A percentile compares a stretch with the other conserved stretches of the same genome.
These are phyloP conservation scores for Leptobrachium leishanense DNA, from an alignment of 2,113 vertebrate genomes.

Conservation along the genomic window DNA sequence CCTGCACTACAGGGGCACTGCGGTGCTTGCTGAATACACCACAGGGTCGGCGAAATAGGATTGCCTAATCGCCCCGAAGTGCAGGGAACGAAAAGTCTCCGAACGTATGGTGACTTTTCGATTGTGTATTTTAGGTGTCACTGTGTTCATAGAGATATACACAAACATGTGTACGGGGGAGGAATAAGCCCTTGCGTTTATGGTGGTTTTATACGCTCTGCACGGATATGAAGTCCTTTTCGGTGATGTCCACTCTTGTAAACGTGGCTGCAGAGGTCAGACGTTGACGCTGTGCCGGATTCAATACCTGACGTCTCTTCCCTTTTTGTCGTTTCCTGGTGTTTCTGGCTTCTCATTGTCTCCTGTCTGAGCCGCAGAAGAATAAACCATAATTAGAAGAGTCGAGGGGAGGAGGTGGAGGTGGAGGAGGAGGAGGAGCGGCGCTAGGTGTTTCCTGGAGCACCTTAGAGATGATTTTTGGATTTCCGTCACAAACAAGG, in stretches of 20 bases:
- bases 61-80: too few relatives aligned
- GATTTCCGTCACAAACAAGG: slow-evolving; percentile 36
- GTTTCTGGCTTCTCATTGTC: neutral
- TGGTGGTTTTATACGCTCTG: too few relatives aligned
- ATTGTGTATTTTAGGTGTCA: too few relatives aligned
- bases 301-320: neutral
- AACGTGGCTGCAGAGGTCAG: neutral
- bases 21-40: too few relatives aligned
- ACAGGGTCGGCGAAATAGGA: too few relatives aligned
- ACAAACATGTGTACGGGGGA: too few relatives aligned
- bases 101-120: too few relatives aligned
- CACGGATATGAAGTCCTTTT: too few relatives aligned
- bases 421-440: slow-evolving; percentile 18
- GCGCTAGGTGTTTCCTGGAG: slow-evolving; percentile 31
- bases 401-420: neutral
- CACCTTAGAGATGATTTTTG: slow-evolving; percentile 43
- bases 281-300: neutral
- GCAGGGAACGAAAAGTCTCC: too few relatives aligned
- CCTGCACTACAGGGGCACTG: too few relatives aligned
- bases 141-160: too few relatives aligned
- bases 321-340: neutral
- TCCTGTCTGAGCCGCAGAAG: neutral
- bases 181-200: too few relatives aligned
- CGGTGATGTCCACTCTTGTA: neutral
- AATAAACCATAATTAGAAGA: slow-evolving; percentile 18